Percentiles rank a stretch among this genome's conserved stretches.
Conservation (phyloP, 1,140 invertebrate genomes). For the Contarinia nasturtii region DNA sequence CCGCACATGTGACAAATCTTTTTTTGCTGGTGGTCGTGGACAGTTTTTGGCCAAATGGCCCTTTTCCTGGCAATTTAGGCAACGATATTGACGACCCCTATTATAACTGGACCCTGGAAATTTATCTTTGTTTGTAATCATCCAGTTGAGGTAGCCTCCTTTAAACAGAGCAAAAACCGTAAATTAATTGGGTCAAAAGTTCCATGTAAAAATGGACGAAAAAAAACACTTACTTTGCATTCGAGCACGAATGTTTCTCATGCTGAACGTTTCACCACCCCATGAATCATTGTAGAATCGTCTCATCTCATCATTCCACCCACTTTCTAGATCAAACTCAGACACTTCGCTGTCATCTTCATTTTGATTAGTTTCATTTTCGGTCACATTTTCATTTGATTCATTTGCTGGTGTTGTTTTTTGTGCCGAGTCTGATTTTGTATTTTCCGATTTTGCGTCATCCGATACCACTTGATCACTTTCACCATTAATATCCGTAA, state of each 20-base stretch:
- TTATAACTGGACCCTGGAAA: not conserved
- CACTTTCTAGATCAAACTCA: slow-evolving; percentile 7
- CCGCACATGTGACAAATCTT: slow-evolving; percentile 41
- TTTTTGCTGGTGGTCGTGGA: slow-evolving; percentile 22
- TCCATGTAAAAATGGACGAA: slow-evolving; percentile 11
- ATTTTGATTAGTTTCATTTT: too few relatives aligned
- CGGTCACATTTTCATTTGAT: not conserved
- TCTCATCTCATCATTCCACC: slow-evolving; percentile 29
- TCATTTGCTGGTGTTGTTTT: not conserved
- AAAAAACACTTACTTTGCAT: slow-evolving; percentile 33
- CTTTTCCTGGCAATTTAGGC: slow-evolving; percentile 32
- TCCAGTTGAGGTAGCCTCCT: not conserved
- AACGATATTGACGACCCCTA: slow-evolving; percentile 7
- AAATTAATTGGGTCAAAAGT: too few relatives aligned
- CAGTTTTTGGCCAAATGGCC: slow-evolving; percentile 32
- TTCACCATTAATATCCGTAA: too few relatives aligned
- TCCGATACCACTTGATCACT: not conserved
- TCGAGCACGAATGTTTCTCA: slow-evolving; percentile 27
- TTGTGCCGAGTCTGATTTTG: not conserved
- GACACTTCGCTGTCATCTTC: not conserved
- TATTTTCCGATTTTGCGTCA: not conserved
- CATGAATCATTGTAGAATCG: slow-evolving; percentile 39
- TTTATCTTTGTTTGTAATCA: not conserved
- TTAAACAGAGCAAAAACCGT: not conserved
- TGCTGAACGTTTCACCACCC: slow-evolving; percentile 34